A percentile compares a stretch with the other conserved stretches of the same genome.
Conservation (phyloP, 2,888 invertebrate genomes). For the Yponomeuta malinellus region DNA sequence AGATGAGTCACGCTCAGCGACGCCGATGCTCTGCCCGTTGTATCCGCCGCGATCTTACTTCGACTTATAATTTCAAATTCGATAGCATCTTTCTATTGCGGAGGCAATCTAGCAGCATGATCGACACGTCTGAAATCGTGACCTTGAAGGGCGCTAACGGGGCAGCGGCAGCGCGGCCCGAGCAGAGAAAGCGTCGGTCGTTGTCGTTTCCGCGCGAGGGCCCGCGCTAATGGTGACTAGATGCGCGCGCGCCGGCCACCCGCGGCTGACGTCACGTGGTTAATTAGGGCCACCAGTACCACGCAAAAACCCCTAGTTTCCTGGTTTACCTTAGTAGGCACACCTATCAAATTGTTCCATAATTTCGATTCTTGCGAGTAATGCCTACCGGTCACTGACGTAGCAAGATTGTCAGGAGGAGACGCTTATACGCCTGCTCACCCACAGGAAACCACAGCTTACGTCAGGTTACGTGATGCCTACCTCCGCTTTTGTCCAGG, state of each 20-base stretch:
- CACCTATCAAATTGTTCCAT: neutral
- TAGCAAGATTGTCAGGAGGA: no score
- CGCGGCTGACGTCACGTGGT: slow-evolving; percentile 56
- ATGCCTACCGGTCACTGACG: no score
- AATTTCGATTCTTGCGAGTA: no score
- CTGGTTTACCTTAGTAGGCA: neutral
- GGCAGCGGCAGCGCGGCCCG: slow-evolving; percentile 34
- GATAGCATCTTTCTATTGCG: slow-evolving; percentile 6
- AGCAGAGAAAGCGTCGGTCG: slow-evolving; percentile 69
- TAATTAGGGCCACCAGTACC: slow-evolving; percentile 45
- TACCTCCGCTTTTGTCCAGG: slow-evolving; percentile 37
- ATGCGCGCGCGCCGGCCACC: slow-evolving; percentile 41
- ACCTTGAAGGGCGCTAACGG: slow-evolving; percentile 42
- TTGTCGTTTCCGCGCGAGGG: slow-evolving; percentile 73
- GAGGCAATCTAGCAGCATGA: neutral
- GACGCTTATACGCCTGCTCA: slow-evolving; percentile 30
- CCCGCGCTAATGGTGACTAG: slow-evolving; percentile 55
- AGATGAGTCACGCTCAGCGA: slow-evolving; percentile 73
- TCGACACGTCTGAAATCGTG: slow-evolving; percentile 19
- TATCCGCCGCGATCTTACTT: slow-evolving; percentile 50
- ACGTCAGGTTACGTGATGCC: slow-evolving; percentile 57
- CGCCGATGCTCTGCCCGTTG: slow-evolving; percentile 53
- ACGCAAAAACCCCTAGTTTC: neutral
- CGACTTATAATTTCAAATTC: slow-evolving; percentile 13
- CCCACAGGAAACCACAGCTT: slow-evolving; percentile 66